A percentile compares a stretch with the other conserved stretches of the same genome.
Evolutionary conservation across 2,113 vertebrate genomes (phyloP).

Genomic region (Rousettus leschenaultii): DNA sequence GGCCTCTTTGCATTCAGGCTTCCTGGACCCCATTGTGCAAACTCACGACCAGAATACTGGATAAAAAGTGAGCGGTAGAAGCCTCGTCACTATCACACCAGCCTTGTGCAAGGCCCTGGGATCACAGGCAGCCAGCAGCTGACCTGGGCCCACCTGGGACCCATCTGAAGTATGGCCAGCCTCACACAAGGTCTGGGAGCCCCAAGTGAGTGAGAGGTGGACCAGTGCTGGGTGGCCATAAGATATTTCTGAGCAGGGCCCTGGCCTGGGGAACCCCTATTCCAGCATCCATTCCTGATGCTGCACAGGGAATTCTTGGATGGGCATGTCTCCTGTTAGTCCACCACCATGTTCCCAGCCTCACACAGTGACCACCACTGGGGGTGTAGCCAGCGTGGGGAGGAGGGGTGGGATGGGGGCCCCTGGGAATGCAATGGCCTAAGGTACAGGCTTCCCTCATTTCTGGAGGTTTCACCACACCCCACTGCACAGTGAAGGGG

Average conservation of each 20-base stretch:
- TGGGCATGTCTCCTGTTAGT: neutral
- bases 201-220: neutral
- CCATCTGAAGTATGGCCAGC: neutral
- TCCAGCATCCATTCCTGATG: neutral
- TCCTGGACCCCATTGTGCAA: neutral
- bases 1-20: neutral
- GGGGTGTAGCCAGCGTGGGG: neutral
- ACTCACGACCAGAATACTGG: neutral
- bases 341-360: accelerated
- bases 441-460: neutral
- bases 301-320: neutral
- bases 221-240: neutral
- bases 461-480: neutral
- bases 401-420: no score
- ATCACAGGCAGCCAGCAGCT: neutral
- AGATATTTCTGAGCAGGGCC: neutral
- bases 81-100: neutral
- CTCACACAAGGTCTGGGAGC: neutral
- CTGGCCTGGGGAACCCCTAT: neutral
- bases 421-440: neutral
- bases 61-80: neutral
- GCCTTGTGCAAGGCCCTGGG: neutral
- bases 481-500: neutral
- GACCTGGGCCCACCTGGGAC: neutral
- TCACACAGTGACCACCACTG: neutral